Evolutionary conservation across 2,113 vertebrate genomes (phyloP).

Genomic region (Pseudopodoces humilis): DNA sequence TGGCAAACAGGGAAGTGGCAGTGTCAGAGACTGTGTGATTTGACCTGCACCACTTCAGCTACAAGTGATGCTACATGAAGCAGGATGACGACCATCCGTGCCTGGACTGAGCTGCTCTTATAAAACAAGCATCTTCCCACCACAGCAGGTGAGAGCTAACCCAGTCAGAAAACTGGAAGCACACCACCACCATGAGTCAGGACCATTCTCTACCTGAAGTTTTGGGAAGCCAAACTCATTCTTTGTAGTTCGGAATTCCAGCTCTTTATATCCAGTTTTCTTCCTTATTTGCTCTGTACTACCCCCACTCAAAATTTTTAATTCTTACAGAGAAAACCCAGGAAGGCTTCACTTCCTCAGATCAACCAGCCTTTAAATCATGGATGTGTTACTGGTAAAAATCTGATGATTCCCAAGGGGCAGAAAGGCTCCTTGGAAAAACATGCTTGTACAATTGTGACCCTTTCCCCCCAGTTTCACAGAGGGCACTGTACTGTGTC

Average conservation of each 20-base stretch:
- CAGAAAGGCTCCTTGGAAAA: not conserved
- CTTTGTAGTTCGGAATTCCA: not conserved
- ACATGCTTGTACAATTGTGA: rapidly evolving
- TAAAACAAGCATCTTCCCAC: not conserved
- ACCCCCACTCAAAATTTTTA: not conserved
- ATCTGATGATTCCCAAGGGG: not conserved
- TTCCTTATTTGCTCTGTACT: not conserved
- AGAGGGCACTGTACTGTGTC: rapidly evolving
- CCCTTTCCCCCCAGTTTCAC: not conserved
- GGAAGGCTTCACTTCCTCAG: not conserved
- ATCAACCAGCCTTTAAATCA: not conserved
- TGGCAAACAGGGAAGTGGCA: not conserved
- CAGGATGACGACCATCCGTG: not conserved
- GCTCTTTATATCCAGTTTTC: not conserved
- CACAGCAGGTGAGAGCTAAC: not conserved
- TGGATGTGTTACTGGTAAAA: not conserved
- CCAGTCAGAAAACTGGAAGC: not conserved
- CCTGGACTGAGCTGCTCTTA: not conserved
- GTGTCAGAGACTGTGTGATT: rapidly evolving
- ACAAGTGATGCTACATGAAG: not conserved
- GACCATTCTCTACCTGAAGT: not conserved
- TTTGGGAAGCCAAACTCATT: not conserved
- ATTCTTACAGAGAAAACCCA: not conserved
- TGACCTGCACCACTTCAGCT: not conserved
- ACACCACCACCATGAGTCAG: not conserved